A percentile compares a stretch with the other conserved stretches of the same genome.
phyloP scores from a whole-genome alignment of 2,888 invertebrate species.

The Diadegma fenestrale region DNA sequence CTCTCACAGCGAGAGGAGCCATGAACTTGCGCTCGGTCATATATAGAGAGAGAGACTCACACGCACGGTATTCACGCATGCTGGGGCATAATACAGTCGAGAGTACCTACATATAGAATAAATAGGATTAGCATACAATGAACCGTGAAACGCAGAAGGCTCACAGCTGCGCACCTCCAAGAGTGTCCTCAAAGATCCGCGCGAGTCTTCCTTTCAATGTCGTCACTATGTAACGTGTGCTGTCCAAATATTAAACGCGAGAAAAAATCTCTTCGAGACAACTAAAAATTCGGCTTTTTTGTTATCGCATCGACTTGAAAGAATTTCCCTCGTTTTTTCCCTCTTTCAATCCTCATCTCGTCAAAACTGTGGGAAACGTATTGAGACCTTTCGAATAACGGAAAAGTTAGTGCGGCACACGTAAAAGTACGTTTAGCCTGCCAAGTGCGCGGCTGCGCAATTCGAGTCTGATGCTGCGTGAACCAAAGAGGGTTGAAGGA shows the following conservation, averaged over 20 bases:
- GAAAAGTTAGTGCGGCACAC: neutral
- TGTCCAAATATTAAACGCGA: conserved; percentile 28
- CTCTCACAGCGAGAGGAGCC: conserved; percentile 48
- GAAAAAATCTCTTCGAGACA: neutral
- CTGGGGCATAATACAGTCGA: conserved; percentile 39
- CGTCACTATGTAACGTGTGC: conserved; percentile 8
- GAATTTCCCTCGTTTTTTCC: too few relatives aligned
- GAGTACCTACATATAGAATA: conserved; percentile 51
- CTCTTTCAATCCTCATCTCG: neutral
- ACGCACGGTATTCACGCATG: conserved; percentile 45
- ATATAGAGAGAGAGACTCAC: neutral
- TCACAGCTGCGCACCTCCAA: conserved; percentile 62
- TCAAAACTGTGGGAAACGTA: neutral
- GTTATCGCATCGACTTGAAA: neutral
- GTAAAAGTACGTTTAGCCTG: neutral
- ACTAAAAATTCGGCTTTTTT: neutral
- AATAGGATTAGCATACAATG: conserved; percentile 69
- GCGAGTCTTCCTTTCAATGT: conserved; percentile 25
- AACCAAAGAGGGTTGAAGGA: conserved; percentile 19
- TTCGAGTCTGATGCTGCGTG: neutral
- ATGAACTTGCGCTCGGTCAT: conserved; percentile 62
- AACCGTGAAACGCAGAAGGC: conserved; percentile 62
- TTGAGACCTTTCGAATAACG: neutral
- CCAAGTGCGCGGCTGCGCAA: neutral
- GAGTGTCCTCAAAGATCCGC: conserved; percentile 43